Conservation (phyloP, 2,888 invertebrate genomes). For the Euzophera pinguis region DNA sequence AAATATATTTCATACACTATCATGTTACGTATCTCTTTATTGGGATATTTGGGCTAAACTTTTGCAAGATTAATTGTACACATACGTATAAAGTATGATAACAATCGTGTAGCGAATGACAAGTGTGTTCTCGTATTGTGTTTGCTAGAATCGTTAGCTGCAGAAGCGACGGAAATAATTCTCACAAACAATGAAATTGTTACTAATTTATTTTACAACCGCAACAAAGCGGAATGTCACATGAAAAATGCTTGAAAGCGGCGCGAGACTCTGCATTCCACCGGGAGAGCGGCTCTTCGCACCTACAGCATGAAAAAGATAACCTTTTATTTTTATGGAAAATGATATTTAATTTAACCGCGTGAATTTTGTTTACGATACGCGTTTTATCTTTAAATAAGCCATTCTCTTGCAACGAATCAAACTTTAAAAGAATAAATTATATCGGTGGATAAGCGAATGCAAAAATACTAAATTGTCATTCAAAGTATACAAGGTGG, state of each 20-base stretch:
- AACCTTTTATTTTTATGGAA: background rate
- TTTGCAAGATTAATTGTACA: background rate
- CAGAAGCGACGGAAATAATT: constrained; percentile 50
- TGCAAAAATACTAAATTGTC: too few relatives aligned
- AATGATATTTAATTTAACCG: too few relatives aligned
- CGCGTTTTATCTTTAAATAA: too few relatives aligned
- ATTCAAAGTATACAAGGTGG: too few relatives aligned
- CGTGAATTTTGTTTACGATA: too few relatives aligned
- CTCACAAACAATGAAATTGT: constrained; percentile 77
- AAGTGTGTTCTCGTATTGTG: constrained; percentile 17
- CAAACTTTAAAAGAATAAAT: too few relatives aligned
- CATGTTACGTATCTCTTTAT: background rate
- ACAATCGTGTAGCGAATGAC: constrained; percentile 22
- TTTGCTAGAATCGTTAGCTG: constrained; percentile 17
- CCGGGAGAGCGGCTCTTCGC: background rate
- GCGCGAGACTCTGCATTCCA: constrained; percentile 64
- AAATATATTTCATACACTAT: too few relatives aligned
- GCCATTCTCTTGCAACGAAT: too few relatives aligned
- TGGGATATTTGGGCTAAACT: background rate
- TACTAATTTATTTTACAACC: constrained; percentile 77
- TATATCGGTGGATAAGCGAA: too few relatives aligned
- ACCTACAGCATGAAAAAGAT: background rate
- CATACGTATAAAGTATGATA: constrained; percentile 16
- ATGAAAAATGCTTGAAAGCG: constrained; percentile 70
- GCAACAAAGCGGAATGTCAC: constrained; percentile 78